Base-by-base conservation (phyloP, 2,113 vertebrate genomes). In the Catharus minimus region DNA sequence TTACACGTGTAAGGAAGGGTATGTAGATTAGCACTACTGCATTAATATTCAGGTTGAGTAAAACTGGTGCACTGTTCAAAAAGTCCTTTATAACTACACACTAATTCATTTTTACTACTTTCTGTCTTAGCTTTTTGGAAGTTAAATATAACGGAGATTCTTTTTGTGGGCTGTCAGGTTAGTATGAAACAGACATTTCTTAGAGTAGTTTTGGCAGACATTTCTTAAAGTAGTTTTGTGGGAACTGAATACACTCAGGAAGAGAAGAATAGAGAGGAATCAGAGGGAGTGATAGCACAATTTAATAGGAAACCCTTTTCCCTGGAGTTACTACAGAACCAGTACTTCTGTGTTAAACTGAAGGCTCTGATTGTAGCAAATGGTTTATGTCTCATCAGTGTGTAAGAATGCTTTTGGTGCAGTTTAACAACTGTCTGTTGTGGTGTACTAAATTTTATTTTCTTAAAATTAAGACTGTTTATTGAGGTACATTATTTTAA, bases 1-100 rank as follows among this genome's bases (percentile, higher is more conserved):
- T 95, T 99, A 99, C 82, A 97, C 82, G 30, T 99, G 99, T 97
- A 99, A 98, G 97, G 98, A 99, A 98, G 99, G 99, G 99, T 99
- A 98, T 97, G 97, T 97, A 82, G 24, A 53, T 60, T 62, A 79
- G 57, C 23, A 21, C 21, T 71, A 22, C 53, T 71, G 32, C 16
- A 66, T 30, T 66, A 38, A 39, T 30, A 32, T 12, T 56, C 43
- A 49, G 38, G 32, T 75, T 0, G 0, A 62, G 44, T 64, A 28
- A 74, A 77, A 81, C 7, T 13, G 24, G 9, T 57, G 32, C 21
- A 7, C 38, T 78, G 11, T 62, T 82, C 66, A 28, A 44, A n/a
- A 30, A 38, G 27, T 77, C 39, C 19, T 77, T 44, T 60, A 2
- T 86, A 78, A 41, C 5, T 65, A 28, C 32, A 62, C 26, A 11